Evolutionary conservation across 2,113 vertebrate genomes (phyloP), one percentile per base, ranked within the genome.

Genomic region (Perca fluviatilis): DNA sequence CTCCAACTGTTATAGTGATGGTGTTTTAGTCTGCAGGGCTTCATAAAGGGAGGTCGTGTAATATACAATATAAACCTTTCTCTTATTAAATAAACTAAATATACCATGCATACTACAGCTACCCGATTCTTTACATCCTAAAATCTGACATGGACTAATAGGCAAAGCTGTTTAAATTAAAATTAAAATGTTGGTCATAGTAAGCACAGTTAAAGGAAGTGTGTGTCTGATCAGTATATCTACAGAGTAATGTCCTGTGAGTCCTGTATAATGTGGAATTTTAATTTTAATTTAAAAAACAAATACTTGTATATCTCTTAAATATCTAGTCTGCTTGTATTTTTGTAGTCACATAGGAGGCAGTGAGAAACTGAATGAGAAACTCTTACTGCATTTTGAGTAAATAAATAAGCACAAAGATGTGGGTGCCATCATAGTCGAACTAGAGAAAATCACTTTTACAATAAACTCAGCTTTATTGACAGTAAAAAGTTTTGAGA

Each of bases 381-480:
- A 60, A 36, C 4, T 30, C 13, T 11, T 43, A 1, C 16, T 71
- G 19, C 47, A 36, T 47, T 64, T 56, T 11, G 0, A n/a, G n/a
- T 7, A 7, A 12, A 23, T 3, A 46, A 25, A 47, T 15, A 58
- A 64, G 18, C 33, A 54, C 15, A 64, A 14, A 13, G 4, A 25
- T 25, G 46, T 5, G 9, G 30, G 80, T 25, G 62, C 23, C 51
- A 58, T 70, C 14, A 74, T 40, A 78, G 27, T 79, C 25, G 77
- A 86, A 66, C 62, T 1, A 60, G 67, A 68, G 62, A 65, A 78
- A 84, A 85, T 88, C 64, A 65, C 67, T 80, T 89, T 92, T 90
- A 95, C 95, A 92, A 95, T 94, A 95, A 95, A 95, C 91, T 74
- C 84, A 92, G 94, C 93, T 96, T 96, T 95, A 95, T 95, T 95